Base-by-base conservation (phyloP, 2,888 invertebrate genomes). In the Sepioteuthis lessoniana region DNA sequence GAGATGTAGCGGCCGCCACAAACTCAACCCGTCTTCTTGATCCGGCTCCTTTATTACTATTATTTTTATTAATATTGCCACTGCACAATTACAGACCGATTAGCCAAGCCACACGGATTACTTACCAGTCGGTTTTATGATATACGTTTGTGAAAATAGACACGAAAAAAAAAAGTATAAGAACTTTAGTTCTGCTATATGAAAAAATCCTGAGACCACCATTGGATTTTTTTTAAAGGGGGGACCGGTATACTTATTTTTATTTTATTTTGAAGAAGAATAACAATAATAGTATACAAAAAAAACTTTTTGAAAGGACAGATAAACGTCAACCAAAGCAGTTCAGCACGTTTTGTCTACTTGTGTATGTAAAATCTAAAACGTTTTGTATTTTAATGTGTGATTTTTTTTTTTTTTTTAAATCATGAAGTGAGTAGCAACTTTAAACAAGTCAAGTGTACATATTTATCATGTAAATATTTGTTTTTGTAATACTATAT, bases 1-100 rank as follows among this genome's bases (percentile, higher is more conserved):
- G 60, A 76, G 76, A 76, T 76, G 76, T 76, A 76, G 76, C 76
- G 76, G 76, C 76, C 76, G 76, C 92, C 92, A 92, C 92, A 46
- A 47, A 42, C 42, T 19, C 92, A 47, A 92, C n/a, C 42, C 91
- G 38, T 38, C 37, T 1, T 46, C 91, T 91, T n/a, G 19, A 31
- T 31, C 92, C 28, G 46, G 76, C 16, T 76, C n/a, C 76, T 10
- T n/a, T 35, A 35, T 35, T 35, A 16, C n/a, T 35, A 76, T 76
- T 76, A 76, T 76, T 76, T 35, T 19, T 76, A 76, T 76, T 76
- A 76, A 35, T 76, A 35, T 76, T 76, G 13, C 76, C 76, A 35
- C 13, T 35, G 16, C 76, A 76, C 76, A 76, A 76, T 5, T 76
- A 76, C 76, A 35, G n/a, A 76, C 76, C 76, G 19, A 76, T 13